Evolutionary conservation across 2,888 invertebrate genomes (phyloP).

Genomic region (Glomeris marginata): DNA sequence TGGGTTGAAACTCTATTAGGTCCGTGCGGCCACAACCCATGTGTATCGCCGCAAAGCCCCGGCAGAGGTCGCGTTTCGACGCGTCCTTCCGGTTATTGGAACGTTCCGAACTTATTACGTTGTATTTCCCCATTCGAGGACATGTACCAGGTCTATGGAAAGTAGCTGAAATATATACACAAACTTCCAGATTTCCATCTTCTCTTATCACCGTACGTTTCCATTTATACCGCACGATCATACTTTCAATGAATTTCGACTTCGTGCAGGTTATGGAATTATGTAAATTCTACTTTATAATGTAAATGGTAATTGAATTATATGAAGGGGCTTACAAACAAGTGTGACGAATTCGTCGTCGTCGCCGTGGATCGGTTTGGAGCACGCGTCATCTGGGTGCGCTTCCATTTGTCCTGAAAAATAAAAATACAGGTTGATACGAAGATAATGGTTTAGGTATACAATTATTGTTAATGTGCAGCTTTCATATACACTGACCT

Average conservation of each 20-base stretch:
- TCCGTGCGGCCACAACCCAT: constrained; percentile 11
- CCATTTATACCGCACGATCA: too few relatives aligned
- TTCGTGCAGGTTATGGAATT: too few relatives aligned
- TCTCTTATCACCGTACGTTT: too few relatives aligned
- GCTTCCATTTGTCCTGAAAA: constrained; percentile 2
- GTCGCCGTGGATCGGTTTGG: constrained; percentile 10
- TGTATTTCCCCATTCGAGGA: constrained; percentile 63
- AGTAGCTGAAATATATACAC: constrained; percentile 45
- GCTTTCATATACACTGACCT: constrained; percentile 12
- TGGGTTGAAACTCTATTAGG: constrained; percentile 13
- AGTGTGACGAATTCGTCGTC: constrained; percentile 14
- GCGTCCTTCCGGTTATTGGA: constrained; percentile 1
- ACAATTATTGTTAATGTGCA: too few relatives aligned
- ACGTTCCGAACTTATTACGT: constrained; percentile 35
- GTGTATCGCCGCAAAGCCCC: constrained; percentile 8
- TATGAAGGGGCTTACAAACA: constrained; percentile 7
- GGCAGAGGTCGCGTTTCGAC: constrained; percentile 7
- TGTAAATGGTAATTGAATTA: too few relatives aligned
- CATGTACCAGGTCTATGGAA: constrained; percentile 70
- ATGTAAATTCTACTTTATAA: too few relatives aligned
- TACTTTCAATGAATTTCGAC: too few relatives aligned
- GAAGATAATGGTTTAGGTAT: too few relatives aligned
- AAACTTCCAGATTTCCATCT: not conserved
- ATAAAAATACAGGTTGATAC: not conserved
- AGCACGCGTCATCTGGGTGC: constrained; percentile 12